phyloP scores from a whole-genome alignment of 1,140 invertebrate genomes.

The Vanessa atalanta region DNA sequence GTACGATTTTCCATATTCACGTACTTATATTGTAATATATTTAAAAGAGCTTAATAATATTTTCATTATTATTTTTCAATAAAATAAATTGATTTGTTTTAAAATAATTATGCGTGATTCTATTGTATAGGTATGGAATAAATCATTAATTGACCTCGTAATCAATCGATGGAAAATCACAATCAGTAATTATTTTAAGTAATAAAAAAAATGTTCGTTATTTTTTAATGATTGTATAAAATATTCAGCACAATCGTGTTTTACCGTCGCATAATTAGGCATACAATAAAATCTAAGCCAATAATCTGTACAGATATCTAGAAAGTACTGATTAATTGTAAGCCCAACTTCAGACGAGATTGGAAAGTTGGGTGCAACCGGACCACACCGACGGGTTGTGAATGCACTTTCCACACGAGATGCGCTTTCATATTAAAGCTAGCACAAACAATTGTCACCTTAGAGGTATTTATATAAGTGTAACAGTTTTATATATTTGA shows the following conservation, averaged over 20 bases:
- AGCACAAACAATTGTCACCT: constrained; percentile 44
- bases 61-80: too few species aligned
- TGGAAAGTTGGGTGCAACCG: constrained; percentile 69
- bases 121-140: not conserved
- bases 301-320: constrained; percentile 41
- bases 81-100: not conserved
- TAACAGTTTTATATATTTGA: not conserved
- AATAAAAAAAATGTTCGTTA: not conserved
- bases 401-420: constrained; percentile 64
- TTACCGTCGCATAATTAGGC: not conserved
- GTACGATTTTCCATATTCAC: too few species aligned
- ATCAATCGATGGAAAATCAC: constrained; percentile 2
- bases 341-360: constrained; percentile 53
- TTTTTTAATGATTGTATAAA: not conserved
- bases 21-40: too few species aligned
- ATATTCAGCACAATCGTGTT: not conserved
- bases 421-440: constrained; percentile 65
- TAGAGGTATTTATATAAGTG: constrained; percentile 25
- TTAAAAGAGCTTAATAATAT: too few species aligned
- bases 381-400: constrained; percentile 47
- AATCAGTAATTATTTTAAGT: not conserved
- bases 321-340: constrained; percentile 63
- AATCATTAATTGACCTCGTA: constrained; percentile 8
- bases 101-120: not conserved
- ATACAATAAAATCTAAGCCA: constrained; percentile 12